Conservation (phyloP, 2,797 vertebrate species). For the Selene dorsalis region DNA sequence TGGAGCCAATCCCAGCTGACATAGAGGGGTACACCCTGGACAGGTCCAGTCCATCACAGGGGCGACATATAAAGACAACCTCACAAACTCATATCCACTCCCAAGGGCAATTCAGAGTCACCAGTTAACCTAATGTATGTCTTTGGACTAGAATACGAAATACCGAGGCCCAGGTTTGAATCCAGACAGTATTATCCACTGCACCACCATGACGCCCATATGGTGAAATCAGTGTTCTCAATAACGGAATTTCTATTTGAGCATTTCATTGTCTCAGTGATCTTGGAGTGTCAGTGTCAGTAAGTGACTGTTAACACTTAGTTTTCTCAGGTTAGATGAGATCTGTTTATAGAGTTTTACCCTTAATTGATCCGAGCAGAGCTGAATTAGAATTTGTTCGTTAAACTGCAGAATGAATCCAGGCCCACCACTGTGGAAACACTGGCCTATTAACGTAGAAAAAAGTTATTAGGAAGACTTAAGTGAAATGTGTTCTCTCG, state of each 20-base stretch:
- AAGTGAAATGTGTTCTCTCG: neutral
- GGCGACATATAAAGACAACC: too few species aligned
- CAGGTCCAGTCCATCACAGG: too few species aligned
- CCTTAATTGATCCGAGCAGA: conserved; percentile 2
- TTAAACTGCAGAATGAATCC: neutral
- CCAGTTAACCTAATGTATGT: too few species aligned
- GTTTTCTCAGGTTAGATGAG: neutral
- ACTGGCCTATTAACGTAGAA: neutral
- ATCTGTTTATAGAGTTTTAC: neutral
- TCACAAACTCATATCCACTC: too few species aligned
- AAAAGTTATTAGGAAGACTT: neutral
- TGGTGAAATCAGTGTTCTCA: neutral
- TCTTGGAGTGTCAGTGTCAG: neutral
- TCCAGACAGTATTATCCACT: too few species aligned
- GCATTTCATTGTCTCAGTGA: neutral
- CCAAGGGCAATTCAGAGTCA: too few species aligned
- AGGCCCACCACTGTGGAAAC: conserved; percentile 2
- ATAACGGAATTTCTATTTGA: neutral
- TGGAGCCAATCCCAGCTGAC: too few species aligned
- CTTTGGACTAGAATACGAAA: too few species aligned
- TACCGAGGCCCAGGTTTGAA: too few species aligned
- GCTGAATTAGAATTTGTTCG: conserved; percentile 1
- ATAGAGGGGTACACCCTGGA: too few species aligned
- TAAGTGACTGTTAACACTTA: neutral
- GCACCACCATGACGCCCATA: too few species aligned